These are phyloP conservation scores for Pseudomyrmex dendroicus DNA, from an alignment of 1,140 invertebrate genomes.

Conservation along the genomic window DNA sequence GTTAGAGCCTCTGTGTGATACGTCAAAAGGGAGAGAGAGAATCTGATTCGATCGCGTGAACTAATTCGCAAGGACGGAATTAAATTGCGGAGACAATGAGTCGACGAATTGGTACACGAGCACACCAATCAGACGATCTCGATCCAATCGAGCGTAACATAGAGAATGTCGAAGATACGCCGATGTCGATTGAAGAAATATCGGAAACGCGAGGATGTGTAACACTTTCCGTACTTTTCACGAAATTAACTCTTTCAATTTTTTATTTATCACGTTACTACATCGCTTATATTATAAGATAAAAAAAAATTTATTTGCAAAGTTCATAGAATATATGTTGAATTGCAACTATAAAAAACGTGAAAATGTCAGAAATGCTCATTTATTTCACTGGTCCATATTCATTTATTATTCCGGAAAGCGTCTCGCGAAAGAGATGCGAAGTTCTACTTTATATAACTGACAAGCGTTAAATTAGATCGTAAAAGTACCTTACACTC, in stretches of 20 bases:
- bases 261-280: background rate
- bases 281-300: too few relatives aligned
- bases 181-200: background rate
- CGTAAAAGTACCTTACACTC: slow-evolving; percentile 3
- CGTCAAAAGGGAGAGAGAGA: slow-evolving; percentile 26
- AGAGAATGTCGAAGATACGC: background rate
- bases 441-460: slow-evolving; percentile 1
- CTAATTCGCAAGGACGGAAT: slow-evolving; percentile 39
- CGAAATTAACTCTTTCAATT: background rate
- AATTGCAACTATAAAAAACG: background rate
- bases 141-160: background rate
- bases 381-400: slow-evolving; percentile 3
- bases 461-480: slow-evolving; percentile 10
- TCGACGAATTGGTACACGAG: slow-evolving; percentile 33
- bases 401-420: slow-evolving; percentile 10
- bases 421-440: background rate
- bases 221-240: background rate
- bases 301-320: background rate
- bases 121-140: slow-evolving; percentile 10
- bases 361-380: background rate
- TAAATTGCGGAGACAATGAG: slow-evolving; percentile 35
- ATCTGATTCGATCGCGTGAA: slow-evolving; percentile 20
- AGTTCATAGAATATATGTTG: background rate
- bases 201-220: background rate
- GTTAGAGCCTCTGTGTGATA: slow-evolving; percentile 4